Percentiles rank a stretch among this genome's conserved stretches.
Evolutionary conservation across 92 coral and sea anemone species (phyloP).

Genomic region (Isaurus tuberculatus): DNA sequence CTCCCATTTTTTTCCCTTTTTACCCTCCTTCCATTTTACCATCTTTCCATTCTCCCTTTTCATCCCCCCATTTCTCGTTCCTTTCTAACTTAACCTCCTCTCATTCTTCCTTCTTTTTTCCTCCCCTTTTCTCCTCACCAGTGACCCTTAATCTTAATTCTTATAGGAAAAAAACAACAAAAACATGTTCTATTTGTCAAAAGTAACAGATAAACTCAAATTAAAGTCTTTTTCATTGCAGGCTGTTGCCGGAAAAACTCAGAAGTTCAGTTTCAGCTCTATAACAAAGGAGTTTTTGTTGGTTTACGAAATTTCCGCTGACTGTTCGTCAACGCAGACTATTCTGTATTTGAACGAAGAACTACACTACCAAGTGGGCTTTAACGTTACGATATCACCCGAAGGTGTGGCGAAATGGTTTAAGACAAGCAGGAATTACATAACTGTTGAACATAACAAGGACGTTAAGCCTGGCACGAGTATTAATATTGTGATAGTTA

Average conservation of each 20-base stretch:
- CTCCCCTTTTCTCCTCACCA: too few relatives aligned
- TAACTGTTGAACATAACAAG: conserved; percentile 67
- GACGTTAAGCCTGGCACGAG: conserved; percentile 53
- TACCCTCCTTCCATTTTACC: too few relatives aligned
- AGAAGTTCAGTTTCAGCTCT: conserved; percentile 73
- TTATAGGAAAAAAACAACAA: too few relatives aligned
- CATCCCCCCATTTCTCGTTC: too few relatives aligned
- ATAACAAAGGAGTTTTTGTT: conserved; percentile 71
- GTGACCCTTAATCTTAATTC: too few relatives aligned
- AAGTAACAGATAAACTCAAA: too few relatives aligned
- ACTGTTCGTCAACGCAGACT: conserved; percentile 77
- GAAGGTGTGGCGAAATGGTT: conserved; percentile 77
- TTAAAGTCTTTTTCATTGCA: background rate
- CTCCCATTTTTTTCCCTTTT: too few relatives aligned
- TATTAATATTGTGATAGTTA: conserved; percentile 46
- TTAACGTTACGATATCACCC: conserved; percentile 71
- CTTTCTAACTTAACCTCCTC: too few relatives aligned
- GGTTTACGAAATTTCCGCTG: conserved; percentile 66
- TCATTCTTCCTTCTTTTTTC: too few relatives aligned
- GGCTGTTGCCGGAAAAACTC: conserved; percentile 94
- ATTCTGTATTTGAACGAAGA: conserved; percentile 81
- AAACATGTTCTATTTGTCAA: background rate
- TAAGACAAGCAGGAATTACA: conserved; percentile 56
- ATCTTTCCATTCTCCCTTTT: too few relatives aligned
- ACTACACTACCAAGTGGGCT: conserved; percentile 76